Percentiles rank a stretch among this genome's conserved stretches.
phyloP scores from a whole-genome alignment of 2,797 vertebrate species.

The Cynopterus sphinx region DNA sequence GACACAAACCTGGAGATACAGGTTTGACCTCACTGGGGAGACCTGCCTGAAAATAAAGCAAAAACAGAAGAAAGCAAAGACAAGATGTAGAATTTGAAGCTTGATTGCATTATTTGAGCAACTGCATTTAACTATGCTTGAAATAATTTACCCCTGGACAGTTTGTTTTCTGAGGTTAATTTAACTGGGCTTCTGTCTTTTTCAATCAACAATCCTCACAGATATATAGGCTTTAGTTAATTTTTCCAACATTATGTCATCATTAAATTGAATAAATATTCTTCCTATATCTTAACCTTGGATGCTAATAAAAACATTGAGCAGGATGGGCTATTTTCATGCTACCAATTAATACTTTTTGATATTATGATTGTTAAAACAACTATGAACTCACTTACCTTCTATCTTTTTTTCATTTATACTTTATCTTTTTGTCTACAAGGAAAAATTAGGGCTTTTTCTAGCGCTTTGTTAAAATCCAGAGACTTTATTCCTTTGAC shows the following conservation, averaged over 20 bases:
- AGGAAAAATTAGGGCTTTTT: not conserved
- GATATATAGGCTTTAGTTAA: not conserved
- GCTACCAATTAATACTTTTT: not conserved
- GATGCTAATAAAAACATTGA: not conserved
- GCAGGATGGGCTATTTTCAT: not conserved
- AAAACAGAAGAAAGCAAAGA: not conserved
- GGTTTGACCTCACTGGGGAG: not conserved
- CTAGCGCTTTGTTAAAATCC: not conserved
- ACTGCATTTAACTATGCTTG: not conserved
- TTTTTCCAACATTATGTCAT: not conserved
- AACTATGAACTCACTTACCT: not conserved
- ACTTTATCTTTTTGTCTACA: not conserved
- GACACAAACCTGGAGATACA: not conserved
- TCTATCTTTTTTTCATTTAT: not conserved
- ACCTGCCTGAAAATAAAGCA: not conserved
- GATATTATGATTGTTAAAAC: not conserved
- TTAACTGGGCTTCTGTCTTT: not conserved
- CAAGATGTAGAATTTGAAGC: not conserved
- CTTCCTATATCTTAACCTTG: not conserved
- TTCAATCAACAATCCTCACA: constrained; percentile 4
- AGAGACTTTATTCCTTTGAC: not conserved
- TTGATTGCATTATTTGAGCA: not conserved
- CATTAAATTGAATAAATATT: not conserved
- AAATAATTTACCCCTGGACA: not conserved
- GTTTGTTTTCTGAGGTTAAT: not conserved